These are phyloP conservation scores for Cherax quadricarinatus DNA, from an alignment of 1,140 invertebrate genomes.

Conservation along the genomic window DNA sequence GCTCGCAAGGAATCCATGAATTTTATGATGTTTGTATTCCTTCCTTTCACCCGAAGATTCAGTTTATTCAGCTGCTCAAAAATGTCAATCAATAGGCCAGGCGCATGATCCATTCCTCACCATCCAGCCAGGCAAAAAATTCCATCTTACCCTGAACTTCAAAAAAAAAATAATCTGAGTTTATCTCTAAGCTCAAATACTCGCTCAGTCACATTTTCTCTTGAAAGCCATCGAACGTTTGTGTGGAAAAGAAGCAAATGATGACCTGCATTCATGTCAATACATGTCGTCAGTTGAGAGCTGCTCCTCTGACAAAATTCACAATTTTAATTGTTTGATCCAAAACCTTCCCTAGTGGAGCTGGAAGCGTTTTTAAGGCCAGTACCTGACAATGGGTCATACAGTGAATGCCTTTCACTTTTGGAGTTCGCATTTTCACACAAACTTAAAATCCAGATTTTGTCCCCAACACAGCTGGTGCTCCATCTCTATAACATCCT, in stretches of 20 bases:
- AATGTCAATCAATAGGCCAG: conserved; percentile 26
- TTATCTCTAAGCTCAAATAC: not conserved
- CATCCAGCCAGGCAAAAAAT: not conserved
- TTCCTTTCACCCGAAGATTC: conserved; percentile 34
- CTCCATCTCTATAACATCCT: conserved; percentile 27
- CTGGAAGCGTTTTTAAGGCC: not conserved
- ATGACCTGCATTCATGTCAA: not conserved
- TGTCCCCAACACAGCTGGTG: conserved; percentile 26
- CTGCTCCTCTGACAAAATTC: not conserved
- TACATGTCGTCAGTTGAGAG: not conserved
- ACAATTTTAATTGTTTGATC: conserved; percentile 17
- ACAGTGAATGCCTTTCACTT: conserved; percentile 31
- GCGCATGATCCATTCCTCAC: conserved; percentile 13
- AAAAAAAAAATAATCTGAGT: conserved; percentile 3
- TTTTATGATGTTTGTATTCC: conserved; percentile 44
- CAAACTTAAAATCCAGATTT: conserved; percentile 36
- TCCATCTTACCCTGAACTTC: not conserved
- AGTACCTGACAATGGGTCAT: not conserved
- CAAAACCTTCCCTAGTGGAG: not conserved
- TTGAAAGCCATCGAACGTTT: too few species aligned
- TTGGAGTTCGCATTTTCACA: conserved; percentile 43
- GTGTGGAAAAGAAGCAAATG: too few species aligned
- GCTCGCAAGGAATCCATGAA: conserved; percentile 33
- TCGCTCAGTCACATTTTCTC: too few species aligned
- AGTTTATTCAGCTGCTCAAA: conserved; percentile 38